Evolutionary conservation across 2,888 invertebrate genomes (phyloP).

Genomic region (Drosophila ezoana): DNA sequence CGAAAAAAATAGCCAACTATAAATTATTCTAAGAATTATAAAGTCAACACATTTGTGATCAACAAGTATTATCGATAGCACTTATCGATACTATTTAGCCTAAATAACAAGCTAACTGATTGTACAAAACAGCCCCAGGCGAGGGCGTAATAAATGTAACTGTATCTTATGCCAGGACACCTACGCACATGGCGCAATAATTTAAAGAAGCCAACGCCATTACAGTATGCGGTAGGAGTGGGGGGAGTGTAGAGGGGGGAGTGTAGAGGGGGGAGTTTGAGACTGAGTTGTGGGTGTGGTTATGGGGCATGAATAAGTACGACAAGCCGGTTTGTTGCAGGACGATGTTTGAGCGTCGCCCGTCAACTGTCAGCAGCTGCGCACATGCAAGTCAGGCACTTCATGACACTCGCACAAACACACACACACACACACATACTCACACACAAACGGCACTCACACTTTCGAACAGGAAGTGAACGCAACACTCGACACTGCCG

Average conservation of each 20-base stretch:
- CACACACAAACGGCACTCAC: neutral
- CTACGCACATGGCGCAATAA: conserved; percentile 57
- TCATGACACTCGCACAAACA: conserved; percentile 54
- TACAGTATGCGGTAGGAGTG: conserved; percentile 17
- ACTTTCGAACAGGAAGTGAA: conserved; percentile 62
- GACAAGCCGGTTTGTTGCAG: conserved; percentile 41
- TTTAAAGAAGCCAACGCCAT: conserved; percentile 55
- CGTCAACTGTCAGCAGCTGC: conserved; percentile 75
- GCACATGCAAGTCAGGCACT: conserved; percentile 76
- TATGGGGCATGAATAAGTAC: conserved; percentile 47
- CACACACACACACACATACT: conserved; percentile 11
- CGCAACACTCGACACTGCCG: conserved; percentile 61
- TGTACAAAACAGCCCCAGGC: neutral
- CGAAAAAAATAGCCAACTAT: too few species aligned
- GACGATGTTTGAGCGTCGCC: conserved; percentile 63
- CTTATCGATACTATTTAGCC: fast-evolving
- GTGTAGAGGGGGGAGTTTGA: neutral
- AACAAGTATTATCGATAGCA: neutral
- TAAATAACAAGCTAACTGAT: neutral
- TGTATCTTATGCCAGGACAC: conserved; percentile 53
- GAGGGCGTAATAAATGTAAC: conserved; percentile 48
- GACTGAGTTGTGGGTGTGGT: conserved; percentile 13
- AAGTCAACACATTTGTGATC: too few species aligned
- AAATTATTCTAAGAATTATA: too few species aligned
- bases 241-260: neutral